These are phyloP conservation scores for Catocala sponsa DNA, from an alignment of 2,888 invertebrate genomes.

Conservation along the genomic window DNA sequence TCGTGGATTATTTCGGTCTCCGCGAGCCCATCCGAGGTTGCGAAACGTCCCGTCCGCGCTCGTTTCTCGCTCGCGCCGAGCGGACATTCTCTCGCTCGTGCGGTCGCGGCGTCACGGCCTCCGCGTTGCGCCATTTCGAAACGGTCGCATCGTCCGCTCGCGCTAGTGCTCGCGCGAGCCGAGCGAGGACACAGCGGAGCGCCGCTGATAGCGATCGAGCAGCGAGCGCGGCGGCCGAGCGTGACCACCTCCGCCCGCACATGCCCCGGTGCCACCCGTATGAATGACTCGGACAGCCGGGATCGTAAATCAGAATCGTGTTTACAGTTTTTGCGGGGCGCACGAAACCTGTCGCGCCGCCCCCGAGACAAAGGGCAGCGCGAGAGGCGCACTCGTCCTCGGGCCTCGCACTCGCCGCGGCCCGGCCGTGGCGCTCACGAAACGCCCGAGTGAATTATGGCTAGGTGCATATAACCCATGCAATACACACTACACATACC, in stretches of 20 bases:
- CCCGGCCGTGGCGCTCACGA: conserved; percentile 66
- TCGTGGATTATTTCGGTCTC: conserved; percentile 82
- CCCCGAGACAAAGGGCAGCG: conserved; percentile 76
- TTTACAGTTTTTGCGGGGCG: conserved; percentile 83
- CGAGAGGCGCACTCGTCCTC: conserved; percentile 65
- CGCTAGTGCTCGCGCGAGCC: conserved; percentile 62
- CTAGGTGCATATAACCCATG: conserved; percentile 77
- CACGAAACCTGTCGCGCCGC: conserved; percentile 77
- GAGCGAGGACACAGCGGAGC: conserved; percentile 74
- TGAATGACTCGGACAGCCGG: conserved; percentile 71
- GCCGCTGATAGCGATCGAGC: conserved; percentile 74
- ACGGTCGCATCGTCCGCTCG: conserved; percentile 76
- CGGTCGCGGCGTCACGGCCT: conserved; percentile 85
- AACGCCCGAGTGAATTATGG: conserved; percentile 72
- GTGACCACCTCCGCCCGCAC: conserved; percentile 78
- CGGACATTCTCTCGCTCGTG: conserved; percentile 85
- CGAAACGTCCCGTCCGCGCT: conserved; percentile 81
- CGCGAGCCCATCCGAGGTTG: conserved; percentile 81
- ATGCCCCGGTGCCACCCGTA: conserved; percentile 61
- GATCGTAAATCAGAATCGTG: conserved; percentile 81
- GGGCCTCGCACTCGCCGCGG: conserved; percentile 46
- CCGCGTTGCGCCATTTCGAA: conserved; percentile 86
- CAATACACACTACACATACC: conserved; percentile 65
- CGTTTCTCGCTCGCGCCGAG: conserved; percentile 76
- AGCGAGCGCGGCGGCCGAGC: conserved; percentile 80